Conservation (phyloP, 2,888 invertebrate genomes). For the Gortyna flavago region DNA sequence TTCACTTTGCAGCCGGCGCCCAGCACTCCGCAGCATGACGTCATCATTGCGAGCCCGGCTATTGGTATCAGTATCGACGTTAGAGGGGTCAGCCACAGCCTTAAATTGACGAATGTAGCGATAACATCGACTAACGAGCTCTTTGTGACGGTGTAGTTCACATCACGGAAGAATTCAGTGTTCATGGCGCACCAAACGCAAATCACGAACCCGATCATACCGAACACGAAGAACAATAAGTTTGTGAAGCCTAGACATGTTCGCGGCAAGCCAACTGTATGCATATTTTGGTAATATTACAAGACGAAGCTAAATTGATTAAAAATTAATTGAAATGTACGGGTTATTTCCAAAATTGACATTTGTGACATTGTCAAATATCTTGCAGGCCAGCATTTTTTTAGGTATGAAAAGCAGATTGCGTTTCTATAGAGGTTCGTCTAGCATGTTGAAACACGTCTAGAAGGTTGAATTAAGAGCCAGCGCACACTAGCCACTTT, state of each 20-base stretch:
- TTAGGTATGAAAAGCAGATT: background rate
- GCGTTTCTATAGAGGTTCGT: background rate
- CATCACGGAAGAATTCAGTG: constrained; percentile 82
- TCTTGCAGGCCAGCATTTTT: constrained; percentile 32
- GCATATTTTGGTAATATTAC: constrained; percentile 74
- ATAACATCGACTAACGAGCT: constrained; percentile 76
- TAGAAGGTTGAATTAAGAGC: too few relatives aligned
- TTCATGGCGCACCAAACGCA: constrained; percentile 84
- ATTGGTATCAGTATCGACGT: constrained; percentile 79
- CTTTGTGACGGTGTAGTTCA: constrained; percentile 84
- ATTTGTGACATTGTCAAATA: constrained; percentile 37
- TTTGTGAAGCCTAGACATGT: constrained; percentile 86
- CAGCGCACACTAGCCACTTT: too few relatives aligned
- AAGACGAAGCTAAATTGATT: constrained; percentile 10
- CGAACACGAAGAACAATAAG: constrained; percentile 78
- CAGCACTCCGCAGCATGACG: constrained; percentile 84
- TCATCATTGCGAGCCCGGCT: constrained; percentile 76
- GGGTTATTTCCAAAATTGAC: constrained; percentile 57
- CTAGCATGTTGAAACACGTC: too few relatives aligned
- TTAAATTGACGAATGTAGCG: constrained; percentile 81
- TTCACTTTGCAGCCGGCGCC: constrained; percentile 83
- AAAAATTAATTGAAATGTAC: constrained; percentile 35
- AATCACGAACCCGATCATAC: constrained; percentile 74
- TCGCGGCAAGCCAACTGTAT: constrained; percentile 81
- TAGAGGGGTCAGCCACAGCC: constrained; percentile 81